A percentile compares a stretch with the other conserved stretches of the same genome.
These are phyloP conservation scores for Hermetia illucens DNA, from an alignment of 1,140 invertebrate species.

Conservation along the genomic window DNA sequence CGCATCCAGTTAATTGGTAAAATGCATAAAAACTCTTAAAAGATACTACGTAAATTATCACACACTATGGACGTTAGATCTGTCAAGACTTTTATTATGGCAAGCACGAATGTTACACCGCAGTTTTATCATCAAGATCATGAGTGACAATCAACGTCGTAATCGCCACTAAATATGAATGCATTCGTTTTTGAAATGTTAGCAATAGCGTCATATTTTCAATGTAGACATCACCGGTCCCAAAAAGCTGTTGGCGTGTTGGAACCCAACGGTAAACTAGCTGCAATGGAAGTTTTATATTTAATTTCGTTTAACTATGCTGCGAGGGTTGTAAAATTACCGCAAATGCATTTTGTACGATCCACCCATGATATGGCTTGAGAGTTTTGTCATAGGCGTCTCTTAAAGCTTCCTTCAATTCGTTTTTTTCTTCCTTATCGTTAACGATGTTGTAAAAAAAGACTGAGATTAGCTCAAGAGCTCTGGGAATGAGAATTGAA, in stretches of 20 bases:
- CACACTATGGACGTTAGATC: background rate
- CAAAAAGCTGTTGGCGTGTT: conserved; percentile 20
- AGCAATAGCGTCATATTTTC: conserved; percentile 21
- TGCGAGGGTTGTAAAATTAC: conserved; percentile 9
- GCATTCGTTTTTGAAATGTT: conserved; percentile 20
- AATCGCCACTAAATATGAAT: conserved; percentile 16
- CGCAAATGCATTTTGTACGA: conserved; percentile 28
- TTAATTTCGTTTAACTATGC: background rate
- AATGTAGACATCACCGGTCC: conserved; percentile 15
- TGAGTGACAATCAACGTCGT: conserved; percentile 18
- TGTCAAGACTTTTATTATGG: background rate
- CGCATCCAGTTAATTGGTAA: background rate
- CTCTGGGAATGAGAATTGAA: conserved; percentile 5
- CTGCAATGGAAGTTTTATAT: conserved; percentile 8
- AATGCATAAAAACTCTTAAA: background rate
- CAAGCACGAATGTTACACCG: conserved; percentile 13
- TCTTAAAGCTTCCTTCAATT: conserved; percentile 22
- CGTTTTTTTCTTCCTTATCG: conserved; percentile 14
- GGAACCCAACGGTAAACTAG: conserved; percentile 27
- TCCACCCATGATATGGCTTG: conserved; percentile 28
- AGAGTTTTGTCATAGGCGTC: conserved; percentile 25
- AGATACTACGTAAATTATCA: background rate
- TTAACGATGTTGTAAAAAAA: conserved; percentile 28
- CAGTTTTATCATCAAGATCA: conserved; percentile 19
- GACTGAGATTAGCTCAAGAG: conserved; percentile 25